Base-by-base conservation (phyloP, 2,888 invertebrate genomes). In the Polyommatus iphigenia region DNA sequence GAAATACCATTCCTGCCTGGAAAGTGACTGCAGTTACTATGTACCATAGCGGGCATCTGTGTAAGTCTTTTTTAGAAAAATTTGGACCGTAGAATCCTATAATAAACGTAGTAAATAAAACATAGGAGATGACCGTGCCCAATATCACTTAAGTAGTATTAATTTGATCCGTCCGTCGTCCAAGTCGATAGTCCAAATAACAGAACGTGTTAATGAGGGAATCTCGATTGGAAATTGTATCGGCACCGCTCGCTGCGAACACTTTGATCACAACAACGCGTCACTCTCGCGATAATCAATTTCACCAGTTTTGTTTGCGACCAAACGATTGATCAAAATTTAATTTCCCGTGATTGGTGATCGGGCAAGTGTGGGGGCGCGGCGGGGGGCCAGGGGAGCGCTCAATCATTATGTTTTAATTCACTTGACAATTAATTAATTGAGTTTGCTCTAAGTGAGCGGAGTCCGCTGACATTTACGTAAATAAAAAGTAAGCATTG, bases 231-330 rank as follows among this genome's bases (percentile, higher is more conserved):
- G 20, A 20, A 62, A 67, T 29, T 32, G 67, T 29, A 67, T 6
- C 29, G 29, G 15, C 15, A 29, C 67, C 67, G 15, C 67, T 67
- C 67, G 5, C 54, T 46, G 62, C 24, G 24, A 62, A 62, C 62
- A 67, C 29, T 20, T 62, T 32, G 67, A 67, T 67, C 29, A 18
- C 67, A 67, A 67, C 67, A 32, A 67, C 67, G 29, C 15, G 67
- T 67, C 29, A 67, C 62, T 62, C 62, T 62, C 67, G 29, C 67
- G 15, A 32, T 67, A 67, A 32, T 67, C 67, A 67, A 67, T 67
- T 67, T 32, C 29, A 32, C 18, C 67, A 32, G 67, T 20, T 67
- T 67, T 67, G 29, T 67, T 67, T 67, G 67, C 29, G 29, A 67
- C 20, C 20, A 13, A 32, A 67, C 29, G 67, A 67, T 67, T 67